phyloP scores from a whole-genome alignment of 2,113 vertebrate genomes.

The Dasyornis broadbenti region DNA sequence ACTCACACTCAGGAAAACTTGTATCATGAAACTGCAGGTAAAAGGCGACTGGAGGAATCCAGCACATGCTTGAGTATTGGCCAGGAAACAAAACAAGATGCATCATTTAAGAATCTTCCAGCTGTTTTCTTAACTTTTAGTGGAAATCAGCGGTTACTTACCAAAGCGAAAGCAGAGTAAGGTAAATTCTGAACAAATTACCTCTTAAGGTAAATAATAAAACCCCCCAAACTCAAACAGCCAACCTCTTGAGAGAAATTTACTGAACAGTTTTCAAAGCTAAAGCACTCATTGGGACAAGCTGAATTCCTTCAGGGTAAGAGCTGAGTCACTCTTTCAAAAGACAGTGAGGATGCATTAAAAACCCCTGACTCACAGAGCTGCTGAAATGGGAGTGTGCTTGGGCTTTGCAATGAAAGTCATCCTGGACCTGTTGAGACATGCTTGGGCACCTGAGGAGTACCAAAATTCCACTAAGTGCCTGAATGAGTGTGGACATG shows the following conservation, averaged over 20 bases:
- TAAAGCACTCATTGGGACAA: neutral
- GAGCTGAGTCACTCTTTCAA: neutral
- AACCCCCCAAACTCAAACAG: neutral
- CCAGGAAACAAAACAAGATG: neutral
- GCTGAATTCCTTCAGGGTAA: neutral
- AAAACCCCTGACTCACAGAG: neutral
- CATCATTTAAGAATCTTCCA: neutral
- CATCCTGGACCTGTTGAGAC: neutral
- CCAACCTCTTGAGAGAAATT: neutral
- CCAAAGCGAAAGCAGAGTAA: neutral
- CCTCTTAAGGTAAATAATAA: neutral
- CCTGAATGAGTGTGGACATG: neutral
- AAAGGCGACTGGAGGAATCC: neutral
- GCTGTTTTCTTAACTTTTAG: neutral
- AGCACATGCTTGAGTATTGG: accelerated
- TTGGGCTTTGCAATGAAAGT: neutral
- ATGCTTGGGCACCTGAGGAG: neutral
- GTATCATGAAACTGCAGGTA: neutral
- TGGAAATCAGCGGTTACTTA: neutral
- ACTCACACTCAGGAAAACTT: neutral
- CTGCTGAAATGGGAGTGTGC: neutral
- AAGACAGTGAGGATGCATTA: neutral
- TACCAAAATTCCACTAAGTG: neutral
- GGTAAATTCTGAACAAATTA: neutral
- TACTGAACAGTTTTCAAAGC: neutral